A percentile compares a stretch with the other conserved stretches of the same genome.
Conservation (phyloP, 2,113 vertebrate species). For the Malurus cyaneus region DNA sequence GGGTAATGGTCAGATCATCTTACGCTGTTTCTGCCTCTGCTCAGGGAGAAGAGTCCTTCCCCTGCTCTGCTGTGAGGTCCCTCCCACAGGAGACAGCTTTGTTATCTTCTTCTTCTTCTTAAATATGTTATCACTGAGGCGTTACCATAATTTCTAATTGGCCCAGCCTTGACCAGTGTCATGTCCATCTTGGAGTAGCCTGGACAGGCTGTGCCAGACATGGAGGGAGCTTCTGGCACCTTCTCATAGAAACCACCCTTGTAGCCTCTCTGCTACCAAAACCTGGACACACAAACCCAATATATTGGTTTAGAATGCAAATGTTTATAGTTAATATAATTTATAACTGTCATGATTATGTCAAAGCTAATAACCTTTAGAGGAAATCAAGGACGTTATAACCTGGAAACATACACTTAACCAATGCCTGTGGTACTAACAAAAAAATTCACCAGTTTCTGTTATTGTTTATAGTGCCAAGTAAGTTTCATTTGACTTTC, state of each 20-base stretch:
- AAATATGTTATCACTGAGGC: background rate
- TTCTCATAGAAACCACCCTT: background rate
- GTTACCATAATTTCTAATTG: background rate
- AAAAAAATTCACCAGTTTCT: background rate
- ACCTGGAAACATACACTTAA: background rate
- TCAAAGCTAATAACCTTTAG: background rate
- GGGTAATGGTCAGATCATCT: fast-evolving
- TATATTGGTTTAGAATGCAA: background rate
- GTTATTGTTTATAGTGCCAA: background rate
- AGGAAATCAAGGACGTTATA: background rate
- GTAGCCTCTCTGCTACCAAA: background rate
- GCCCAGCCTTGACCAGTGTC: background rate
- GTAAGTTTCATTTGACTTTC: background rate
- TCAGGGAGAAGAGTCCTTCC: background rate
- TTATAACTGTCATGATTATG: background rate
- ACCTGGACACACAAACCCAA: background rate
- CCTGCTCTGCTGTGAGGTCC: background rate
- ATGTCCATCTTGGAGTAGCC: fast-evolving
- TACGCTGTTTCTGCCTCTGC: background rate
- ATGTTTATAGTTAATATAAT: background rate
- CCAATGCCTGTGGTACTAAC: background rate
- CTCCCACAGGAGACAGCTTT: background rate
- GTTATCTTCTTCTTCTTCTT: background rate
- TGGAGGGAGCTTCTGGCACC: background rate
- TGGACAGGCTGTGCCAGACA: background rate